Base-by-base conservation (phyloP, 2,888 invertebrate genomes). In the Anoplius nigerrimus region DNA sequence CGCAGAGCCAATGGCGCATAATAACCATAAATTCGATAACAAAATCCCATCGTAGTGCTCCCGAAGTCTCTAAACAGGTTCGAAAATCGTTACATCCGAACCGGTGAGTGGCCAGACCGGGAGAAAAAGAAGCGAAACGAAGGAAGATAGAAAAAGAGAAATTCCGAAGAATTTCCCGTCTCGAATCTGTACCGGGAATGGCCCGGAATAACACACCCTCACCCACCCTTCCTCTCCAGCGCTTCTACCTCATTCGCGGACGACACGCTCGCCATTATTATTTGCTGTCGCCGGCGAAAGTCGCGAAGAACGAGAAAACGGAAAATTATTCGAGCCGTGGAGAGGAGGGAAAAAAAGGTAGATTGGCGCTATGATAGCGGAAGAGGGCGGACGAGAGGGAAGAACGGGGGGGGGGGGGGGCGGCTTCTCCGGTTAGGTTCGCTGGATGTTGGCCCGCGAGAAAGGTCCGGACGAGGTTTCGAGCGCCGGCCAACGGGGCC, bases 221-320 rank as follows among this genome's bases (percentile, higher is more conserved):
- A 1, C 34, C 34, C 11, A 1, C 34, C 8, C 4, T 13, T 13
- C 34, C 34, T 6, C 34, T 34, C 34, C 42, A 43, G 16, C 11
- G 21, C 20, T n/a, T 20, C 48, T 22, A 18, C 13, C 59, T 18
- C 46, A 21, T 6, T 18, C 48, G 21, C 21, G 48, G 48, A 45
- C 59, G 46, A 21, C 15, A 20, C 53, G 22, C 53, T 48, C 48
- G 48, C 53, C 21, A 72, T 72, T 74, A 70, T 74, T 69, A 74
- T 72, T 72, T 72, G 72, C 72, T 70, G 74, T 72, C 72, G 66
- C 66, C 54, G 69, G 64, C 74, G 74, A 74, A 74, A 74, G 69
- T 74, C 72, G 59, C 57, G 72, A 62, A 63, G 57, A 74, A 74
- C 69, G 72, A 65, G 75, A 75, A 69, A 75, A 72, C 69, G 70